Evolutionary conservation across 2,113 vertebrate species (phyloP).

Genomic region (Eulemur macaco): DNA sequence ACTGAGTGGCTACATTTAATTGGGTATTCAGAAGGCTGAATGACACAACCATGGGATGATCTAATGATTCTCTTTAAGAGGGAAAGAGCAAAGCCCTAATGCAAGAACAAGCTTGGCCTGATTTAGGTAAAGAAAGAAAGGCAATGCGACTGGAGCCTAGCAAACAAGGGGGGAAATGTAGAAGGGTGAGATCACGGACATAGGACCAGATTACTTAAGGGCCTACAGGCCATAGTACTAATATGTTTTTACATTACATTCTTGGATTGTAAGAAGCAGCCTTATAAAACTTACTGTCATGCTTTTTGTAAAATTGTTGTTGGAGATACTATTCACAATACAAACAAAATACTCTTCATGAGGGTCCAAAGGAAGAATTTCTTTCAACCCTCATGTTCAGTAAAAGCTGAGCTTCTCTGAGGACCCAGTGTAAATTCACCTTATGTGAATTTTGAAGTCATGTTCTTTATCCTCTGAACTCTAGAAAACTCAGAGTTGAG

Average conservation of each 20-base stretch:
- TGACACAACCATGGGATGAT: not conserved
- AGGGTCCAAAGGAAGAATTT: not conserved
- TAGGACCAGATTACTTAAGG: not conserved
- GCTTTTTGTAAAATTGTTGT: constrained; percentile 14
- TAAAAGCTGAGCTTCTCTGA: constrained; percentile 9
- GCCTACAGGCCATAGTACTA: not conserved
- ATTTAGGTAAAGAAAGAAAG: not conserved
- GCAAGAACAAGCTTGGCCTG: not conserved
- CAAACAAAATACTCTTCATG: not conserved
- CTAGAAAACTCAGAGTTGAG: not conserved
- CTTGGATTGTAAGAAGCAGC: not conserved
- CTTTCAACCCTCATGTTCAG: not conserved
- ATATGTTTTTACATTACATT: not conserved
- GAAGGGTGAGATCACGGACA: not conserved
- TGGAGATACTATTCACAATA: not conserved
- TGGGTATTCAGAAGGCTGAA: constrained; percentile 1
- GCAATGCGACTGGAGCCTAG: not conserved
- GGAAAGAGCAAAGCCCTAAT: not conserved
- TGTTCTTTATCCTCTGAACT: not conserved
- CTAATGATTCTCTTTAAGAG: not conserved
- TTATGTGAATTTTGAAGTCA: not conserved
- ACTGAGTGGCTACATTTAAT: not conserved
- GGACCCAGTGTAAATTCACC: not conserved
- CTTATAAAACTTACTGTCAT: not conserved
- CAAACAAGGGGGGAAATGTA: not conserved